A percentile compares a stretch with the other conserved stretches of the same genome.
Conservation (phyloP, 2,888 invertebrate species). For the Eupithecia pulchellata region DNA sequence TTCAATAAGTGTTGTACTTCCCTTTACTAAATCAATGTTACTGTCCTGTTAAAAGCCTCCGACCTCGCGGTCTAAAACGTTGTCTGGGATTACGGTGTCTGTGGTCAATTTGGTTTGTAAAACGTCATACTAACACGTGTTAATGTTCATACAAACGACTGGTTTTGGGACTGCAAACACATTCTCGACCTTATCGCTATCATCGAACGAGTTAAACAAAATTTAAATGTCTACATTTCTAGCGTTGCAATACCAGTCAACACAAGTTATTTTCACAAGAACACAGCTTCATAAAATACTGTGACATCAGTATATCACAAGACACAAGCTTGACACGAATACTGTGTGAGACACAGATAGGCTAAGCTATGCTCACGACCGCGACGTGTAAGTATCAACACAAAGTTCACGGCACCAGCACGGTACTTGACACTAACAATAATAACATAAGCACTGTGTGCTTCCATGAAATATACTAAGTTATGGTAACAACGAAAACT, state of each 20-base stretch:
- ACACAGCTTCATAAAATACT: slow-evolving; percentile 43
- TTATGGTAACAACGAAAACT: not conserved
- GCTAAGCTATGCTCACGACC: slow-evolving; percentile 51
- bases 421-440: slow-evolving; percentile 25
- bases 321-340: slow-evolving; percentile 42
- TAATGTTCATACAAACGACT: slow-evolving; percentile 61
- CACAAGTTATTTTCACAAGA: slow-evolving; percentile 23
- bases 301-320: slow-evolving; percentile 26
- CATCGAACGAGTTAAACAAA: slow-evolving; percentile 4
- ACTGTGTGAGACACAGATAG: slow-evolving; percentile 38
- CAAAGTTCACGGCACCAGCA: slow-evolving; percentile 41
- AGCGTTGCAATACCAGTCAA: slow-evolving; percentile 42
- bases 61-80: slow-evolving; percentile 79
- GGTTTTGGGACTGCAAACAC: slow-evolving; percentile 57
- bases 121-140: slow-evolving; percentile 60
- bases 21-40: slow-evolving; percentile 69
- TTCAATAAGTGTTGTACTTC: slow-evolving; percentile 54
- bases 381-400: slow-evolving; percentile 41
- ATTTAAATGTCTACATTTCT: slow-evolving; percentile 9
- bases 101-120: slow-evolving; percentile 85
- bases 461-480: slow-evolving; percentile 19
- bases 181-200: slow-evolving; percentile 46
- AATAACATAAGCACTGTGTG: slow-evolving; percentile 16
- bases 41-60: slow-evolving; percentile 79
- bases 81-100: slow-evolving; percentile 83